Percentiles rank a stretch among this genome's conserved stretches.
phyloP scores from a whole-genome alignment of 2,888 invertebrate genomes.

The Nemurella pictetii region DNA sequence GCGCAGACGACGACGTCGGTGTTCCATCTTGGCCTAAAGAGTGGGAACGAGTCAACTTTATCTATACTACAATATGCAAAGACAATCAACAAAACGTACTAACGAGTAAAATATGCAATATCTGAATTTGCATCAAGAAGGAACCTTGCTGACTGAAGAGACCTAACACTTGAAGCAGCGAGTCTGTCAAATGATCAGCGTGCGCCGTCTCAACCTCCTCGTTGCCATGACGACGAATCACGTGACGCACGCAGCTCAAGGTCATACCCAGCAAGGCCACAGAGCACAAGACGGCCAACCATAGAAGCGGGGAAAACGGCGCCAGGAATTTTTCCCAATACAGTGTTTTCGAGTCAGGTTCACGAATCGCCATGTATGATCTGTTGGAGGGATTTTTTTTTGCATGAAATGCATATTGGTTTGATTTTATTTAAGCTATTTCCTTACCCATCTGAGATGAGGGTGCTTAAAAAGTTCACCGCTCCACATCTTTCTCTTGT shows the following conservation, averaged over 20 bases:
- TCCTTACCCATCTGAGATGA: constrained; percentile 40
- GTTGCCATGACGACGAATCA: not conserved
- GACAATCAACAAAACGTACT: not conserved
- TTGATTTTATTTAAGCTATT: no score
- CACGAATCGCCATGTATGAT: not conserved
- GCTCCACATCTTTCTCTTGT: constrained; percentile 47
- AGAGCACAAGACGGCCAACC: constrained; percentile 20
- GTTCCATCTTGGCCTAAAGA: not conserved
- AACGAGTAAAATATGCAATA: not conserved
- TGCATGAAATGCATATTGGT: not conserved
- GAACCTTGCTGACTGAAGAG: constrained; percentile 30
- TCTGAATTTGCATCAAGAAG: not conserved
- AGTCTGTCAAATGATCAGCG: constrained; percentile 3
- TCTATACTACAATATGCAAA: no score
- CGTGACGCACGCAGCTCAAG: constrained; percentile 10
- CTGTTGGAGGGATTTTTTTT: not conserved
- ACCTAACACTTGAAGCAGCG: constrained; percentile 22
- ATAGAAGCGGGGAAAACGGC: constrained; percentile 27
- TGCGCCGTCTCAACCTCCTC: not conserved
- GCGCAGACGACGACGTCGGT: not conserved
- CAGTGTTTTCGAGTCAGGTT: not conserved
- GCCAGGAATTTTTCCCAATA: constrained; percentile 26
- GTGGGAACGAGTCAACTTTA: not conserved
- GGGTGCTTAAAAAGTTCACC: constrained; percentile 49
- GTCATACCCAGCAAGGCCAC: constrained; percentile 17